These are phyloP conservation scores for Caenorhabditis virilis DNA, from an alignment of 2,888 invertebrate species.

Conservation along the genomic window DNA sequence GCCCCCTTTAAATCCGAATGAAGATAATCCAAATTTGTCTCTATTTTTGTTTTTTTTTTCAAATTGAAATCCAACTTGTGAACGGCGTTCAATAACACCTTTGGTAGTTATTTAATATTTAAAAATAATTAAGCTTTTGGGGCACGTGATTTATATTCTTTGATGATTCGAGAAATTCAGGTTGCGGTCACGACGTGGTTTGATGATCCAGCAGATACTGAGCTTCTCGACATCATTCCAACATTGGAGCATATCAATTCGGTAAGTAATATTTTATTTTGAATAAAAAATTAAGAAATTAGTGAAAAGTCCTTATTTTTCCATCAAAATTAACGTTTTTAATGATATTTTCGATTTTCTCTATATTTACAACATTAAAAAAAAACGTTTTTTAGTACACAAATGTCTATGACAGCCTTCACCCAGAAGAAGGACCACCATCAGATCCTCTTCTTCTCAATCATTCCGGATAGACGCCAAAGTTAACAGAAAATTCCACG, in stretches of 20 bases:
- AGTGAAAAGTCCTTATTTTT: not conserved
- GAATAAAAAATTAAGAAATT: not conserved
- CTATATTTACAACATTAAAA: not conserved
- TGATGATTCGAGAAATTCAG: too few relatives aligned
- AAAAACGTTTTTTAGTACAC: slow-evolving; percentile 14
- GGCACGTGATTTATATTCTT: too few relatives aligned
- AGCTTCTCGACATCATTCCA: slow-evolving; percentile 93
- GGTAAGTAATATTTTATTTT: slow-evolving; percentile 71
- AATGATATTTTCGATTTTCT: not conserved
- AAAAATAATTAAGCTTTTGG: too few relatives aligned
- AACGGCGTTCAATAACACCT: too few relatives aligned
- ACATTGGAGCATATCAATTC: slow-evolving; percentile 95
- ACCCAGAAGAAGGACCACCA: slow-evolving; percentile 29
- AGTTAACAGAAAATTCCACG: too few relatives aligned
- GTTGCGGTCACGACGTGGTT: slow-evolving; percentile 99
- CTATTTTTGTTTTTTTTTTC: too few relatives aligned
- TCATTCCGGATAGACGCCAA: slow-evolving; percentile 20
- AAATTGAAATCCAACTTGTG: too few relatives aligned
- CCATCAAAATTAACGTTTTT: not conserved
- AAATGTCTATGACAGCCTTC: slow-evolving; percentile 27
- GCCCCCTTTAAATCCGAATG: too few relatives aligned
- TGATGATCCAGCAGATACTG: slow-evolving; percentile 96
- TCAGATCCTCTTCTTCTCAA: slow-evolving; percentile 22
- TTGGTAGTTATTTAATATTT: too few relatives aligned
- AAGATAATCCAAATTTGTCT: too few relatives aligned